phyloP scores from a whole-genome alignment of 2,888 invertebrate species.

The Neuroscelio doddi region DNA sequence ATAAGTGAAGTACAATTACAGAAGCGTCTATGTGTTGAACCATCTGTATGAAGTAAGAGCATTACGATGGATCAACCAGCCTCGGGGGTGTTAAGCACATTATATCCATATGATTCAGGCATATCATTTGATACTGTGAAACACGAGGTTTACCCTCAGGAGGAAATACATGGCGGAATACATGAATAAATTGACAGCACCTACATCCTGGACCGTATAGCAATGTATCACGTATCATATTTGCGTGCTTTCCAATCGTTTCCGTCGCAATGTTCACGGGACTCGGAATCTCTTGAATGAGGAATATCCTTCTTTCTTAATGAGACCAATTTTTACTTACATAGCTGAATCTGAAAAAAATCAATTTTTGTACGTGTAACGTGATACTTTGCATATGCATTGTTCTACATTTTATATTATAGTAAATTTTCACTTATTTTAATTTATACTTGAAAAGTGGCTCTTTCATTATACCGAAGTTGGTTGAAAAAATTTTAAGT shows the following conservation, averaged over 20 bases:
- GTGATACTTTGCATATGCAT: no score
- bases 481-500: no score
- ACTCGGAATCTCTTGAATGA: slow-evolving; percentile 20
- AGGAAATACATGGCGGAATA: slow-evolving; percentile 45
- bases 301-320: slow-evolving; percentile 20
- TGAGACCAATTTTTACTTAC: slow-evolving; percentile 18
- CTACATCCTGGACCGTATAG: slow-evolving; percentile 30
- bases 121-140: slow-evolving; percentile 46
- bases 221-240: slow-evolving; percentile 42
- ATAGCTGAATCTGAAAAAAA: neutral
- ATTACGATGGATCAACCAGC: slow-evolving; percentile 38
- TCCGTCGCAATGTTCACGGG: slow-evolving; percentile 20
- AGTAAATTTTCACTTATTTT: no score
- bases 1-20: slow-evolving; percentile 30
- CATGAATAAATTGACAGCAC: slow-evolving; percentile 47
- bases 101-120: slow-evolving; percentile 47
- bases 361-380: no score
- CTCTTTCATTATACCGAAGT: no score
- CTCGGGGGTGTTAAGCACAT: slow-evolving; percentile 41
- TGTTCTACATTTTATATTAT: no score
- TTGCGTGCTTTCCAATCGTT: slow-evolving; percentile 38
- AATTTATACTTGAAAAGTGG: no score
- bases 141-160: slow-evolving; percentile 47
- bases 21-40: slow-evolving; percentile 21
- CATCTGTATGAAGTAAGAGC: slow-evolving; percentile 37